Evolutionary conservation across 2,797 vertebrate genomes (phyloP), one percentile per base, ranked within the genome.

Genomic region (Rallus crepitans): DNA sequence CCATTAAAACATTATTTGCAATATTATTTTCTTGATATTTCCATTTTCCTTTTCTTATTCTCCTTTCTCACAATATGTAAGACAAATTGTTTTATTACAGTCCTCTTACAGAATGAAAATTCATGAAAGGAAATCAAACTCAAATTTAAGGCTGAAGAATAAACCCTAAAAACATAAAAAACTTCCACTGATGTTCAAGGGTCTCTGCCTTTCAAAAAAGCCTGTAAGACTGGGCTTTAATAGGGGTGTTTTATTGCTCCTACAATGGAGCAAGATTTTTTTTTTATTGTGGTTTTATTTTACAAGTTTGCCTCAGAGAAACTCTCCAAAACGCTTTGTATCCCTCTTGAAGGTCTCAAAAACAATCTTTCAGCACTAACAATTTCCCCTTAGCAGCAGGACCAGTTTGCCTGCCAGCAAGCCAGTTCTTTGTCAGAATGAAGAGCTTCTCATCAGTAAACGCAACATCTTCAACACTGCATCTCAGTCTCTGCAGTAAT

Each of bases 401-500:
- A 92, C 59, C 93, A 91, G 55, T 48, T 80, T 77, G 64, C 71
- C 73, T 95, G 79, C 79, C 66, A 71, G 90, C 87, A 92, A 86
- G 40, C 50, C 61, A 60, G 56, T 48, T 71, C 60, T 53, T 37
- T 77, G 89, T 80, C 78, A 87, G 90, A 95, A 90, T 77, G 75
- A 96, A 96, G 77, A 89, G 60, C n/a, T 95, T 81, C 65, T 93
- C 85, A 75, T 75, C 42, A 87, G 68, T 75, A 83, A 91, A 82
- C 33, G 83, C 80, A 90, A 52, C 33, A 45, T 71, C 89, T 92
- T 75, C 69, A 52, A 52, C 56, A 48, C 55, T 64, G 56, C 37
- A 55, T 93, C 95, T 96, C 89, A 63, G n/a, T 86, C 91, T 94
- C 91, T 89, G 59, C 40, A 85, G 78, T 89, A 88, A 83, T 73